Conservation (phyloP, 1,140 invertebrate species). For the Ruditapes philippinarum region DNA sequence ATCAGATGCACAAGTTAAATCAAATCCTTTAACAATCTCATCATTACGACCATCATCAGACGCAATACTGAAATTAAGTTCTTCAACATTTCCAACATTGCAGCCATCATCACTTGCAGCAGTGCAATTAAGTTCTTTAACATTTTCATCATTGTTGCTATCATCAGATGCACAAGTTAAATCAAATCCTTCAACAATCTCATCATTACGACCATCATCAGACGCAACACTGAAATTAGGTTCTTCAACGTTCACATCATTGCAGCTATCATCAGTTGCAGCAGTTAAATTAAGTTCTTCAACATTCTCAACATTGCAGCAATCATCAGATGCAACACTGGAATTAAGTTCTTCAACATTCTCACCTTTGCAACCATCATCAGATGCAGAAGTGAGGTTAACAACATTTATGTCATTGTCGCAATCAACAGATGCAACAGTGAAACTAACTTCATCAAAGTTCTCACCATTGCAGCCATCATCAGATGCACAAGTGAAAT, state of each 20-base stretch:
- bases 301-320: too few species aligned
- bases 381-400: neutral
- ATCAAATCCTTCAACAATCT: too few species aligned
- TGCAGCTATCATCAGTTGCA: neutral
- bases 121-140: neutral
- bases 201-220: too few species aligned
- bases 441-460: neutral
- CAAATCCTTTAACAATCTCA: too few species aligned
- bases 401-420: neutral
- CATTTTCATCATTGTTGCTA: neutral
- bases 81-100: neutral
- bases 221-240: neutral
- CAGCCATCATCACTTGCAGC: neutral
- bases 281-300: too few species aligned
- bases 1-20: too few species aligned
- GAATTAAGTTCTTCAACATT: neutral
- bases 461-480: neutral
- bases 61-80: too few species aligned
- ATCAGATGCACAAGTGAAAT: neutral
- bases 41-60: too few species aligned
- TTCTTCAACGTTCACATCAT: neutral
- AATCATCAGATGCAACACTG: too few species aligned
- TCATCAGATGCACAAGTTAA: too few species aligned
- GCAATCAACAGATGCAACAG: neutral
- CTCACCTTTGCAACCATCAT: neutral